A percentile compares a stretch with the other conserved stretches of the same genome.
Conservation (phyloP, 2,797 vertebrate species). For the Falco columbarius region DNA sequence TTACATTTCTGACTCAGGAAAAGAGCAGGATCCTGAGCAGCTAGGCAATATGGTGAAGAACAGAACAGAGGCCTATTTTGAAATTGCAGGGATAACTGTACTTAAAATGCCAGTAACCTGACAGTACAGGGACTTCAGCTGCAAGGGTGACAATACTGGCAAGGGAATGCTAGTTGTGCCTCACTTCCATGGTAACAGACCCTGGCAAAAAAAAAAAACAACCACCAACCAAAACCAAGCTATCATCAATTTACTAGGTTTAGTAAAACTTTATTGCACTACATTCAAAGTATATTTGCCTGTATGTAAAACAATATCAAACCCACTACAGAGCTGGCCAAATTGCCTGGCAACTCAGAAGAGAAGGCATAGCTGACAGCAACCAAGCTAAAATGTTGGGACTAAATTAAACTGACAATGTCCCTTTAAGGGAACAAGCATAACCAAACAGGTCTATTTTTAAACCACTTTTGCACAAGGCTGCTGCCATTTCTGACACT, state of each 20-base stretch:
- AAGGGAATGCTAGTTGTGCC: background rate
- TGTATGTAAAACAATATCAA: background rate
- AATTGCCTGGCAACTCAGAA: background rate
- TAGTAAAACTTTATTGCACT: slow-evolving; percentile 9
- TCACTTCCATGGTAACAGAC: background rate
- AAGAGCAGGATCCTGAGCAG: background rate
- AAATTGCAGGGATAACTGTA: background rate
- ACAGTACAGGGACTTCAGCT: background rate
- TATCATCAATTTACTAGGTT: background rate
- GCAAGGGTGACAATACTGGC: background rate
- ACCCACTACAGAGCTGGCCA: background rate
- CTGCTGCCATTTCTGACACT: slow-evolving; percentile 32
- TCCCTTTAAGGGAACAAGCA: slow-evolving; percentile 40
- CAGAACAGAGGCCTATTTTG: background rate
- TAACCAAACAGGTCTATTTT: slow-evolving; percentile 49
- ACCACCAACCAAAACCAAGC: background rate
- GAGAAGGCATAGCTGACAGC: slow-evolving; percentile 16
- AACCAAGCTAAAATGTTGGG: background rate
- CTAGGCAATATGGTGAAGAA: background rate
- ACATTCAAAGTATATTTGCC: slow-evolving; percentile 22
- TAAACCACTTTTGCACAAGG: slow-evolving; percentile 39
- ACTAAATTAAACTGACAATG: slow-evolving; percentile 41
- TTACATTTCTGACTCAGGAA: background rate
- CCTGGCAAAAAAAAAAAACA: background rate
- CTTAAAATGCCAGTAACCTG: background rate